Conservation (phyloP, 2,888 invertebrate genomes). For the Luperina testacea region DNA sequence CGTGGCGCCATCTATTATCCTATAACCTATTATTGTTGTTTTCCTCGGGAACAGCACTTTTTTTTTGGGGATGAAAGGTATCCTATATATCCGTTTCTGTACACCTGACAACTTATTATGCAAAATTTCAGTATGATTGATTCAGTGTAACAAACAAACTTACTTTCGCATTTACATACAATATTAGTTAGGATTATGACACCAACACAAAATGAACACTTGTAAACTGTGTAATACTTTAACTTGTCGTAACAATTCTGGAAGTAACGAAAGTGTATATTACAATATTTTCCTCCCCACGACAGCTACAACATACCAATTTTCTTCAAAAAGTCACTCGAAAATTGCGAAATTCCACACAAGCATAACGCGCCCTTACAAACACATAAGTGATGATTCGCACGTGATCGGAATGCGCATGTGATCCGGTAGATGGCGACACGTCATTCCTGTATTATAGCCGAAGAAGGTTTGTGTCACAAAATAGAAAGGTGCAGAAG, state of each 20-base stretch:
- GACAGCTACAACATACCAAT: conserved; percentile 22
- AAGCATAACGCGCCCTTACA: conserved; percentile 58
- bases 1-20: too few relatives aligned
- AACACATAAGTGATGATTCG: conserved; percentile 69
- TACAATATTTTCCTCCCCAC: not conserved
- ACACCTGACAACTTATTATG: too few relatives aligned
- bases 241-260: not conserved
- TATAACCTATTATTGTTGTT: too few relatives aligned
- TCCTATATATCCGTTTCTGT: too few relatives aligned
- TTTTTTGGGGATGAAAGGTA: too few relatives aligned
- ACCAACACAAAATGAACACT: not conserved
- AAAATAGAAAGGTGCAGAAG: not conserved
- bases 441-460: conserved; percentile 41
- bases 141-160: too few relatives aligned
- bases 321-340: conserved; percentile 30
- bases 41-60: too few relatives aligned
- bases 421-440: conserved; percentile 54
- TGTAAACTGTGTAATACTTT: not conserved
- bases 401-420: conserved; percentile 65
- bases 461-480: conserved; percentile 20
- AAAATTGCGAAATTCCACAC: conserved; percentile 53
- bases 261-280: not conserved
- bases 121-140: too few relatives aligned
- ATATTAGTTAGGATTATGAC: too few relatives aligned
- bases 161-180: too few relatives aligned